Evolutionary conservation across 2,888 invertebrate species (phyloP), one percentile per base, ranked within the genome.

Genomic region (Myathropa florea): DNA sequence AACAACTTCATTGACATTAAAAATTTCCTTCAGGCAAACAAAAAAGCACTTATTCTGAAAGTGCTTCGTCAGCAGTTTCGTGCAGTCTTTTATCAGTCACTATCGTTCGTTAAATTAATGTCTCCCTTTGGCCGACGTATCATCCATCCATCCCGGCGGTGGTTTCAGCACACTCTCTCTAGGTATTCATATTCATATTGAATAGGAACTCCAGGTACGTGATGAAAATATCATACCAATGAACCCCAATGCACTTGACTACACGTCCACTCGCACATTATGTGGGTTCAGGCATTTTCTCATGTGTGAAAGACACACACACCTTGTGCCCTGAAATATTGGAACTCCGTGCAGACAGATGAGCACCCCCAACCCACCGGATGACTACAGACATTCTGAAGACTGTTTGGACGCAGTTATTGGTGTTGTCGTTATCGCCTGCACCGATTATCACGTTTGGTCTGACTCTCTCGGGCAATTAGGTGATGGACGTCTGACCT

Each of bases 141-240:
- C 30, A 33, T 24, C 65, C 61, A 36, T 68, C 18, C 57, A 65
- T 63, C 68, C 73, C 53, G 57, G 63, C 64, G 76, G 71, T 67
- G 30, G 65, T 70, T 61, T 57, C 12, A 4, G 9, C 57, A 24
- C 61, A 57, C 60, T 65, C 61, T 60, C 6, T 65, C 60, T 39
- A 33, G 60, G 26, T 61, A 75, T 76, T 84, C 81, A 81, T 81
- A 84, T 80, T 84, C 71, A 80, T 60, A 76, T 84, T 57, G 65
- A 61, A 76, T 76, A 18, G 26, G 26, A 55, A 65, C 14, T 2
- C 18, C 18, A 46, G 46, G 7, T 67, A 84, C 84, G 84, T 84
- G 84, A 84, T 24, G 57, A 30, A 70, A 84, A 81, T 84, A 81
- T 70, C 59, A 67, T 84, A 84, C 61, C 46, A 46, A 46, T 80